Conservation (phyloP, 2,113 vertebrate species). For the Heterochromis multidens region DNA sequence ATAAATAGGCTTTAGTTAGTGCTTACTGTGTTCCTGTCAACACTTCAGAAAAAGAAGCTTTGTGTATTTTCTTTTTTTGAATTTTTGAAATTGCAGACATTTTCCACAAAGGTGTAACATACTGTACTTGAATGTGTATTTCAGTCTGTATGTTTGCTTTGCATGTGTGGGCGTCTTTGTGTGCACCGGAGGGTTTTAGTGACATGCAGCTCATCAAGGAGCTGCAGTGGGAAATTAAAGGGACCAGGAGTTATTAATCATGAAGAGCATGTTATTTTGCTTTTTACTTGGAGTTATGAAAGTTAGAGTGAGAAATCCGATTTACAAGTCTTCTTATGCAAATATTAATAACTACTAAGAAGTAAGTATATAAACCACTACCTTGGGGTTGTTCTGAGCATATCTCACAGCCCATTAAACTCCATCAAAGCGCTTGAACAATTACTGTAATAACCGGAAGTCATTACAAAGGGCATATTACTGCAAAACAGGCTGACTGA, state of each 20-base stretch:
- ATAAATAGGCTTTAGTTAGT: not conserved
- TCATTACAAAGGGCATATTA: not conserved
- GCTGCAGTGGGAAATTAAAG: not conserved
- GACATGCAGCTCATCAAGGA: not conserved
- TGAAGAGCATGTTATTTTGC: not conserved
- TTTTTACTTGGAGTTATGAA: not conserved
- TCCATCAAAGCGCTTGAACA: not conserved
- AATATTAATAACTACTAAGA: not conserved
- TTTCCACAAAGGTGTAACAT: not conserved
- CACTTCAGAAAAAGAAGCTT: not conserved
- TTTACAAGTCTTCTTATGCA: not conserved
- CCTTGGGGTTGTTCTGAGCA: not conserved
- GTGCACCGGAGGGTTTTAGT: not conserved
- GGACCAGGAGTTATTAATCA: not conserved
- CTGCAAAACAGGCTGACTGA: not conserved
- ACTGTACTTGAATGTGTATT: not conserved
- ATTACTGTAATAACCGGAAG: slow-evolving; percentile 12
- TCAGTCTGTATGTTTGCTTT: not conserved
- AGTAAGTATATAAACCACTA: not conserved
- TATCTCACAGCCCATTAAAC: not conserved
- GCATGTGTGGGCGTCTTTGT: not conserved
- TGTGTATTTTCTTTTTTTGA: not conserved
- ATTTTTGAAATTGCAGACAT: not conserved
- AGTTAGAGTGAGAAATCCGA: not conserved
- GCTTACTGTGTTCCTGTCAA: not conserved